Evolutionary conservation across 2,888 invertebrate species (phyloP).

Genomic region (Scrobipalpa costella): DNA sequence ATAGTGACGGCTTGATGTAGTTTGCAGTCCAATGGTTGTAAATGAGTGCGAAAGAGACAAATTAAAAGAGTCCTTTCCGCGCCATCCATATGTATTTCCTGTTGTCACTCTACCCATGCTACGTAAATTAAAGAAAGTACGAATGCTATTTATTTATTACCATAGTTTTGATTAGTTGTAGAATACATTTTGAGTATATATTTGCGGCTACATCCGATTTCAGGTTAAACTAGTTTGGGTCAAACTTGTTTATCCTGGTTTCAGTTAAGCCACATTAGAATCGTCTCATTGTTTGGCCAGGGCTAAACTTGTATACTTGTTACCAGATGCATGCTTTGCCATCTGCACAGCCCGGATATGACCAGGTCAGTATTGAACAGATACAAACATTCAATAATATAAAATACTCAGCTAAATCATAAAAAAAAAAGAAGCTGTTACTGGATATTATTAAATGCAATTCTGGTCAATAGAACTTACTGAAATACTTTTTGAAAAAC

Average conservation of each 20-base stretch:
- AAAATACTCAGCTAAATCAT: background rate
- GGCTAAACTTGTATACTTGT: slow-evolving; percentile 15
- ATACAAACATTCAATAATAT: background rate
- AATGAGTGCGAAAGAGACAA: too few relatives aligned
- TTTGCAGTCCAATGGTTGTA: too few relatives aligned
- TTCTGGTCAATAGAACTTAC: background rate
- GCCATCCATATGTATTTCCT: too few relatives aligned
- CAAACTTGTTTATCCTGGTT: background rate
- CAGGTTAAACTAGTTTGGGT: background rate
- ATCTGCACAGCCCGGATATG: slow-evolving; percentile 1
- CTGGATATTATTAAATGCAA: background rate
- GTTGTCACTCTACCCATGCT: too few relatives aligned
- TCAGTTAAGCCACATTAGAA: background rate
- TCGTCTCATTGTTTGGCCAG: background rate
- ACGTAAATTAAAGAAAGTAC: too few relatives aligned
- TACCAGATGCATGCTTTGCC: background rate
- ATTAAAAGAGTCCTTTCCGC: too few relatives aligned
- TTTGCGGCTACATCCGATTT: too few relatives aligned
- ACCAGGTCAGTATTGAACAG: slow-evolving; percentile 6
- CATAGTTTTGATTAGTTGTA: too few relatives aligned
- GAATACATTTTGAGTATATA: too few relatives aligned
- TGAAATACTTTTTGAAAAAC: background rate
- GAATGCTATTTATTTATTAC: too few relatives aligned
- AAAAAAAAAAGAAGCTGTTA: background rate
- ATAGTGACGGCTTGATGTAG: too few relatives aligned